A percentile compares a stretch with the other conserved stretches of the same genome.
phyloP scores from a whole-genome alignment of 2,797 vertebrate genomes.

The Urosaurus nigricauda region DNA sequence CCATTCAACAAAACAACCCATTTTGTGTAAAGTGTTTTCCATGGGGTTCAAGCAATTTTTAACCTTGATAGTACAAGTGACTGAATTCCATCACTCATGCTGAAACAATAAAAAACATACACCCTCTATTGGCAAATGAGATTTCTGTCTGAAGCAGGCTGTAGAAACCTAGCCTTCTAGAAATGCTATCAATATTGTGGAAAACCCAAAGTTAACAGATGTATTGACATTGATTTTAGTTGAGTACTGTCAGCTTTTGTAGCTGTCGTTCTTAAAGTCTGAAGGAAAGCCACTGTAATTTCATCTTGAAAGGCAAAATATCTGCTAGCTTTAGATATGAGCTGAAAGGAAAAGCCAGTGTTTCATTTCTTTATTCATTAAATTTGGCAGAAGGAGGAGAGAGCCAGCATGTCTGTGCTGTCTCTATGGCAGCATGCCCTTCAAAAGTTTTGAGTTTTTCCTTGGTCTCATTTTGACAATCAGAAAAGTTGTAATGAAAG shows the following conservation, averaged over 20 bases:
- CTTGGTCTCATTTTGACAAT: neutral
- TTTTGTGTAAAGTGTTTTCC: neutral
- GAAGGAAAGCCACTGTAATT: slow-evolving; percentile 25
- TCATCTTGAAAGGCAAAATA: slow-evolving; percentile 3
- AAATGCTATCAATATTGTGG: neutral
- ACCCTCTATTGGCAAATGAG: neutral
- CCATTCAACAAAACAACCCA: neutral
- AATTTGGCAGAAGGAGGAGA: slow-evolving; percentile 8
- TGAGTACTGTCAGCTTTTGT: neutral
- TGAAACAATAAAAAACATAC: neutral
- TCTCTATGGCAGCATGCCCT: neutral
- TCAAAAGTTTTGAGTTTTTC: neutral
- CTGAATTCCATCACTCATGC: neutral
- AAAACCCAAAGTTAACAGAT: slow-evolving; percentile 5
- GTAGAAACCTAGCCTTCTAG: neutral
- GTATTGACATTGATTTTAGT: slow-evolving; percentile 17
- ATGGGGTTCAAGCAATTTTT: neutral
- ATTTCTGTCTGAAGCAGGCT: neutral
- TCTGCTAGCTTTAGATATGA: neutral
- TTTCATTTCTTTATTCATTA: slow-evolving; percentile 18
- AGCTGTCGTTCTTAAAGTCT: neutral
- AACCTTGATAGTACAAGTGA: neutral
- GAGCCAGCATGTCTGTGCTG: neutral
- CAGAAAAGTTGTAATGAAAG: neutral
- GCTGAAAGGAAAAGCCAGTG: slow-evolving; percentile 2